phyloP scores from a whole-genome alignment of 2,797 vertebrate species.

The Psittacula derbiana region DNA sequence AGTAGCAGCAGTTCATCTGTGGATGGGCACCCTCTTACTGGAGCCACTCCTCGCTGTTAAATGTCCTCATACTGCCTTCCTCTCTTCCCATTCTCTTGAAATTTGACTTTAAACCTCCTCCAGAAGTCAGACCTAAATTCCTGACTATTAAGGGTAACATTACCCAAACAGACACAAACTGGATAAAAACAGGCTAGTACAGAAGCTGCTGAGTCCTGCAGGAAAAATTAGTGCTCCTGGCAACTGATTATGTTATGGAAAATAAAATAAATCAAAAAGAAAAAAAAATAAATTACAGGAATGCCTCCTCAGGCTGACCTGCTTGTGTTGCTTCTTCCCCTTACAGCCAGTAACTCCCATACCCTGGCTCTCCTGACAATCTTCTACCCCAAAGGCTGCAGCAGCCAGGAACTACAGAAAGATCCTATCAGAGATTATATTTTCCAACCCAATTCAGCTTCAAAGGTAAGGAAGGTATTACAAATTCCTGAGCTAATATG shows the following conservation, averaged over 20 bases:
- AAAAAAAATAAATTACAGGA: neutral
- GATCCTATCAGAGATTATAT: neutral
- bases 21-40: neutral
- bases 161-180: neutral
- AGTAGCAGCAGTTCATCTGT: neutral
- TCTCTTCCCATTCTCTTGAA: neutral
- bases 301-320: neutral
- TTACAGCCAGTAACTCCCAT: neutral
- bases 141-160: neutral
- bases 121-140: neutral
- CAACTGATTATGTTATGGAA: neutral
- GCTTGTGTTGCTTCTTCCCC: neutral
- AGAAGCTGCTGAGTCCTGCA: neutral
- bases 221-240: neutral
- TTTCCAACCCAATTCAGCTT: neutral
- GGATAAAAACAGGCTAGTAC: neutral
- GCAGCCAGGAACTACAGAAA: neutral
- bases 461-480: neutral
- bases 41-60: neutral
- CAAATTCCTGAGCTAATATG: neutral
- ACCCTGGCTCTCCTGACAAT: neutral
- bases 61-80: neutral
- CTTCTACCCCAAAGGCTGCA: neutral
- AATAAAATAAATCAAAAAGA: neutral
- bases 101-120: neutral